Conservation (phyloP, 2,797 vertebrate species). For the Clarias pachynema region DNA sequence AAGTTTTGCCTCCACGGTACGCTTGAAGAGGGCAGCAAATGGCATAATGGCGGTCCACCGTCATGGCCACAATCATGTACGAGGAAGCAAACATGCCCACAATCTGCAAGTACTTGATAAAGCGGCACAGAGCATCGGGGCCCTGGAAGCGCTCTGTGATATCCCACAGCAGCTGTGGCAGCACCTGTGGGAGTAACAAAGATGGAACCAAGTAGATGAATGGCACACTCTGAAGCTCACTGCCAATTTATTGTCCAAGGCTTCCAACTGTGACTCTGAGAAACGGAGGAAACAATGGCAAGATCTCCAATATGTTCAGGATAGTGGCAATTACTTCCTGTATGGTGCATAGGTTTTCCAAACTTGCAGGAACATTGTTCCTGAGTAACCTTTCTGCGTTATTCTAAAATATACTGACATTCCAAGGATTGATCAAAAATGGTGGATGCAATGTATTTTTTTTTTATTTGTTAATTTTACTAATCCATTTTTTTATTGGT, state of each 20-base stretch:
- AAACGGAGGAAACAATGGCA: slow-evolving; percentile 8
- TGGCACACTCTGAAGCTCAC: slow-evolving; percentile 16
- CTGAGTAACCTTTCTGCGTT: neutral
- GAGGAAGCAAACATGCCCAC: slow-evolving; percentile 94
- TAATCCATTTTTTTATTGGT: neutral
- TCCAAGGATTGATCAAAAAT: neutral
- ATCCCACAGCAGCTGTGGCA: slow-evolving; percentile 91
- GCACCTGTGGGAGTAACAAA: slow-evolving; percentile 70
- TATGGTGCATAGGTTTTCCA: neutral
- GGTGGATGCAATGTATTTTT: too few species aligned
- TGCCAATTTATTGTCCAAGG: slow-evolving; percentile 26
- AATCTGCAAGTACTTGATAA: slow-evolving; percentile 89
- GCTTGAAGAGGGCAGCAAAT: slow-evolving; percentile 87
- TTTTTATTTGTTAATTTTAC: neutral
- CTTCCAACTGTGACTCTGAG: slow-evolving; percentile 17
- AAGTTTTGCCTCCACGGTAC: slow-evolving; percentile 79
- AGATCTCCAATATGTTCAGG: slow-evolving; percentile 1
- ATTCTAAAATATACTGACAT: neutral
- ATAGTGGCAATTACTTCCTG: neutral
- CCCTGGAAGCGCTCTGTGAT: slow-evolving; percentile 84
- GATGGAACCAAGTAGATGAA: neutral
- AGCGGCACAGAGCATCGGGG: slow-evolving; percentile 83
- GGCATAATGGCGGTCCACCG: slow-evolving; percentile 87
- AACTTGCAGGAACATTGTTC: neutral
- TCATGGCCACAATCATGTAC: slow-evolving; percentile 90